Percentiles rank a stretch among this genome's conserved stretches.
These are phyloP conservation scores for Euproctis similis DNA, from an alignment of 2,888 invertebrate species.

Conservation along the genomic window DNA sequence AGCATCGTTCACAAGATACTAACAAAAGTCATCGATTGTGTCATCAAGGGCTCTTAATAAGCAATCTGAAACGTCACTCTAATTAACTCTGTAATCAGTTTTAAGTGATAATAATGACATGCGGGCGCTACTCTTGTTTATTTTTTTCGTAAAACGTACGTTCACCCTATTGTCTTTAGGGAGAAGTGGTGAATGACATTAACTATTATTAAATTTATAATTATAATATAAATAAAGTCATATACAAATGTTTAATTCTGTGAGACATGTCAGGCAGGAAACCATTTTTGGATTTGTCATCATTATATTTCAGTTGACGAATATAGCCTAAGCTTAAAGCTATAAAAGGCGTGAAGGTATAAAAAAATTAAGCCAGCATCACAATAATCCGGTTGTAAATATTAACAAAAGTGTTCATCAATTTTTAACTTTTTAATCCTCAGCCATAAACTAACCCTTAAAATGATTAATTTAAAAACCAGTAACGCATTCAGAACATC, in stretches of 20 bases:
- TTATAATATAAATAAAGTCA: too few species aligned
- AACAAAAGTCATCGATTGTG: slow-evolving; percentile 40
- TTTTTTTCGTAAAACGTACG: slow-evolving; percentile 44
- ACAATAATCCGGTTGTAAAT: too few species aligned
- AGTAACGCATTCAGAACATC: slow-evolving; percentile 25
- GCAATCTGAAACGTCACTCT: slow-evolving; percentile 65
- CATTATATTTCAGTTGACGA: too few species aligned
- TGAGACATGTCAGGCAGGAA: too few species aligned
- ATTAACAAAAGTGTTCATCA: too few species aligned
- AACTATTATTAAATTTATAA: too few species aligned
- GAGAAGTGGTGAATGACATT: slow-evolving; percentile 17
- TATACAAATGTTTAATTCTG: too few species aligned
- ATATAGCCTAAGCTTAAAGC: too few species aligned
- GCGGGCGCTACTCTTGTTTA: slow-evolving; percentile 55
- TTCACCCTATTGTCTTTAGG: slow-evolving; percentile 50
- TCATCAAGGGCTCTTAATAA: slow-evolving; percentile 50
- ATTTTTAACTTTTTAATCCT: slow-evolving; percentile 5
- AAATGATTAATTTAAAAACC: slow-evolving; percentile 19
- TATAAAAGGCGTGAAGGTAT: too few species aligned
- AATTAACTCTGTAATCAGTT: slow-evolving; percentile 65
- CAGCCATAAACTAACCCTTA: slow-evolving; percentile 9
- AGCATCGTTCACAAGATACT: too few species aligned
- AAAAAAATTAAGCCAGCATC: too few species aligned
- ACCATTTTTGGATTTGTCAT: too few species aligned
- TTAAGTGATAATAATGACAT: slow-evolving; percentile 71